phyloP scores from a whole-genome alignment of 2,113 vertebrate species.

The Hyaena hyaena region DNA sequence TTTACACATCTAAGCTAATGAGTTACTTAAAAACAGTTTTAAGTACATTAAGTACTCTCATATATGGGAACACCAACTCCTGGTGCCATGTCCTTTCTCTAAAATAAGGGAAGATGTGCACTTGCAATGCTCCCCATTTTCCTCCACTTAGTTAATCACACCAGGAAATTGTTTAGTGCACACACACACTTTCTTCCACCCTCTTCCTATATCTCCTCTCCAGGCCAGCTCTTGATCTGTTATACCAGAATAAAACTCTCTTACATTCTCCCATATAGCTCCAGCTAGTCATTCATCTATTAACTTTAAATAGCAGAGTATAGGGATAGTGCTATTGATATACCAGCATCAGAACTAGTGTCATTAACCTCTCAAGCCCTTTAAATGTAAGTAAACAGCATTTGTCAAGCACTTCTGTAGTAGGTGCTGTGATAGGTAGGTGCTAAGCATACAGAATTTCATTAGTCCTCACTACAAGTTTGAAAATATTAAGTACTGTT shows the following conservation, averaged over 20 bases:
- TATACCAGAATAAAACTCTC: neutral
- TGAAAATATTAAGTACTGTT: neutral
- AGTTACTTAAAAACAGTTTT: slow-evolving; percentile 1
- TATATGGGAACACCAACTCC: neutral
- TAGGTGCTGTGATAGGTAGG: neutral
- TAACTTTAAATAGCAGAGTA: neutral
- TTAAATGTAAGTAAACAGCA: neutral
- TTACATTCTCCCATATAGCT: neutral
- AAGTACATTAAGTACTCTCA: neutral
- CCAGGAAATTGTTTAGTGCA: neutral
- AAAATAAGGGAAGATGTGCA: neutral
- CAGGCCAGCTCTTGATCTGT: neutral
- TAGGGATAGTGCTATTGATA: neutral
- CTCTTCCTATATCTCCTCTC: neutral
- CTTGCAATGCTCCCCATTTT: neutral
- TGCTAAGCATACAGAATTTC: neutral
- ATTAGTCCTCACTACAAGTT: neutral
- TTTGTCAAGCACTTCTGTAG: neutral
- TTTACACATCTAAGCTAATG: neutral
- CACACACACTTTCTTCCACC: neutral
- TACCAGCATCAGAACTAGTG: neutral
- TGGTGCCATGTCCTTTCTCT: neutral
- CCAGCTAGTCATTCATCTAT: neutral
- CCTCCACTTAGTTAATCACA: neutral
- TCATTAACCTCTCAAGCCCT: neutral